Evolutionary conservation across 2,797 vertebrate genomes (phyloP).

Genomic region (Anas bernieri): DNA sequence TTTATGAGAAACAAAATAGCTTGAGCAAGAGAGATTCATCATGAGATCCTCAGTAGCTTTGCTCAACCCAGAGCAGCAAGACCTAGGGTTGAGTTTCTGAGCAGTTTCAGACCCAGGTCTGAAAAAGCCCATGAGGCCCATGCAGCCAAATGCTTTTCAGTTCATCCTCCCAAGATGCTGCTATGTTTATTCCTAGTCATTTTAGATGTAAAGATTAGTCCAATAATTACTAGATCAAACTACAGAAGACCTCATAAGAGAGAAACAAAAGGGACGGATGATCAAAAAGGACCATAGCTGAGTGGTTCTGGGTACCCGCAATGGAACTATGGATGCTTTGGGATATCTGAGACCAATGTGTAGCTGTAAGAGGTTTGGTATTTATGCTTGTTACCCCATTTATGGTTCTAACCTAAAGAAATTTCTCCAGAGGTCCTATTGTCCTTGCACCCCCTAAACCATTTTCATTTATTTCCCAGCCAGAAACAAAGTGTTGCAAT

Average conservation of each 20-base stretch:
- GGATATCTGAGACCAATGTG: background rate
- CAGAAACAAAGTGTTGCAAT: background rate
- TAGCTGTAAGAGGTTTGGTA: background rate
- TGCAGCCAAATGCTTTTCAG: background rate
- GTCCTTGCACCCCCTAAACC: background rate
- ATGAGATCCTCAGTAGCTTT: background rate
- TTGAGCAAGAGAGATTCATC: background rate
- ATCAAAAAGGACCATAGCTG: background rate
- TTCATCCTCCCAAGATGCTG: background rate
- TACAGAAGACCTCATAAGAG: background rate
- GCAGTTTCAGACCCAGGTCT: background rate
- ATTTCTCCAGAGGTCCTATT: background rate
- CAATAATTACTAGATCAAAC: background rate
- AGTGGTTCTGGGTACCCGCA: rapidly evolving
- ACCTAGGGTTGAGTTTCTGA: background rate
- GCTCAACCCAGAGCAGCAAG: background rate
- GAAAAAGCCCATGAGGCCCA: background rate
- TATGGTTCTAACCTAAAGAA: background rate
- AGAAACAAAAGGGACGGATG: background rate
- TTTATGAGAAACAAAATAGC: background rate
- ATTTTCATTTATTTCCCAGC: background rate
- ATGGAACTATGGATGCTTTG: background rate
- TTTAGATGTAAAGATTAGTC: background rate
- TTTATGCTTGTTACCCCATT: background rate
- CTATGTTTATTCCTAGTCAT: background rate